Conservation (phyloP, 2,797 vertebrate genomes). For the Dendrocincla fuliginosa region DNA sequence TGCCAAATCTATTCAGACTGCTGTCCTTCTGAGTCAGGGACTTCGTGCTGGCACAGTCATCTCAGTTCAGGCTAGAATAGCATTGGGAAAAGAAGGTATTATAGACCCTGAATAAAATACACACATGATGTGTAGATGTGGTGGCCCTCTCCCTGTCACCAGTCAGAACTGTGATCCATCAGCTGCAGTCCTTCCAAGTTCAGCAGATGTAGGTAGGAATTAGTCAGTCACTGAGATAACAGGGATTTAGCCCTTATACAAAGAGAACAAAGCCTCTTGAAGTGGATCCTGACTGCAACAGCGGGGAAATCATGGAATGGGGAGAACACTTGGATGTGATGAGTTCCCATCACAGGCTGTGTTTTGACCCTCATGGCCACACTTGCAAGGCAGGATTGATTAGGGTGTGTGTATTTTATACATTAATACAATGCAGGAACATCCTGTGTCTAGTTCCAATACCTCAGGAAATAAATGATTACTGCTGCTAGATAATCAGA, state of each 20-base stretch:
- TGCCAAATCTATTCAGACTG: neutral
- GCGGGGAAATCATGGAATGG: neutral
- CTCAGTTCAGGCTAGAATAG: neutral
- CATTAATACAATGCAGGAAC: neutral
- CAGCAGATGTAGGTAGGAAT: neutral
- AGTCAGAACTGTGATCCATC: neutral
- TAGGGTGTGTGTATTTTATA: neutral
- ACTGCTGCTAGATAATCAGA: constrained; percentile 25
- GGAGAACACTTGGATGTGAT: neutral
- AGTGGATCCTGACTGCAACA: neutral
- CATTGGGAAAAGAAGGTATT: neutral
- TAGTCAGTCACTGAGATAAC: neutral
- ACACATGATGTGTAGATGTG: neutral
- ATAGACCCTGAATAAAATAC: neutral
- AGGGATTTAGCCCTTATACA: neutral
- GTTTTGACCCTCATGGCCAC: neutral
- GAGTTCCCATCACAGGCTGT: neutral
- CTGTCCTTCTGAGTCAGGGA: neutral
- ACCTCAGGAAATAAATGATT: constrained; percentile 1
- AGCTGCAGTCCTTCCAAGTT: neutral
- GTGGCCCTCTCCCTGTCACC: neutral
- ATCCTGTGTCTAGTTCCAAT: neutral
- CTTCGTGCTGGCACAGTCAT: neutral
- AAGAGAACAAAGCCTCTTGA: neutral
- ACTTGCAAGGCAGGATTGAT: neutral